Evolutionary conservation across 1,140 invertebrate species (phyloP), one percentile per base, ranked within the genome.

Genomic region (Brachionus plicatilis): DNA sequence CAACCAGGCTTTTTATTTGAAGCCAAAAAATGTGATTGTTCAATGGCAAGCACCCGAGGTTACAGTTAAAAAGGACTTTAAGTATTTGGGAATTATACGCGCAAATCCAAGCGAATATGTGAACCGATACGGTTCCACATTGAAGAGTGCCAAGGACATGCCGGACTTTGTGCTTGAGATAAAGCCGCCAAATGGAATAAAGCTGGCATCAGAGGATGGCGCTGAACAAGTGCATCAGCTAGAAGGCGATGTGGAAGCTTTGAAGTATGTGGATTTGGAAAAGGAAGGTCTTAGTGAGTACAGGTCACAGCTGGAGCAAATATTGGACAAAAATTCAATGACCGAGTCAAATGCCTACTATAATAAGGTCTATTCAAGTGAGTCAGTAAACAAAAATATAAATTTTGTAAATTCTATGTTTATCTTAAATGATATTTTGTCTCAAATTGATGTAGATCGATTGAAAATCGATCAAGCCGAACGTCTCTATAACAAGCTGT

Each of bases 11-110:
- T 53, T 37, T 27, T 45, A 43, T 33, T 43, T 84, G 2, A 45
- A 80, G n/a, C 50, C 75, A 6, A 78, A 80, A 68, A 85, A 85
- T 80, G 45, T 85, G 3, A 85, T 85, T 20, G 68, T 85, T 45
- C 84, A 85, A 47, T 85, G 84, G 84, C 50, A 78, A 50, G 56
- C 41, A 20, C 47, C 84, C 0, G 27, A 79, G 68, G 84, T 66
- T 9, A 29, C 41, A 17, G n/a, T 85, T 2, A 50, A 65, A 65
- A 85, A 79, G 29, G 84, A 85, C 27, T 60, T 85, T 9, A 78
- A 50, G 50, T 56, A 85, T 85, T 80, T 85, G 29, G 84, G 84
- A 9, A 45, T 79, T 29, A 78, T 79, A 12, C 60, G 43, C 45
- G 84, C 75, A 6, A 68, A 85, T 85, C 84, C 84, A 9, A 37